phyloP scores from a whole-genome alignment of 1,140 invertebrate species.

The Paraescarpia echinospica region DNA sequence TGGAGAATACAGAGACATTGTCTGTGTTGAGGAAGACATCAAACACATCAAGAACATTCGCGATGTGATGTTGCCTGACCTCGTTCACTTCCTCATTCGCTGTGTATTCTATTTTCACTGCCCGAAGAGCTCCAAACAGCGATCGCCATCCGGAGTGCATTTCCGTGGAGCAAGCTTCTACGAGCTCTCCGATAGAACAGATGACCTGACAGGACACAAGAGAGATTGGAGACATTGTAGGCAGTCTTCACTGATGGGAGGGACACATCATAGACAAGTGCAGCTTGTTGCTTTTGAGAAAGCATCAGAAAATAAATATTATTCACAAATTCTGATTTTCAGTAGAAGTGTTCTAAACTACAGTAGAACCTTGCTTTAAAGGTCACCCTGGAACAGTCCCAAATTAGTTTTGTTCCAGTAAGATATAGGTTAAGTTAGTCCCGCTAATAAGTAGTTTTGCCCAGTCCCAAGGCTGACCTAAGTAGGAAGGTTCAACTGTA shows the following conservation, averaged over 20 bases:
- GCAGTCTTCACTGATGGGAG: not conserved
- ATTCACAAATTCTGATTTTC: too few relatives aligned
- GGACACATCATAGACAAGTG: not conserved
- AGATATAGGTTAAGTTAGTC: too few relatives aligned
- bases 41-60: slow-evolving; percentile 87
- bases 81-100: slow-evolving; percentile 54
- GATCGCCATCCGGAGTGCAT: slow-evolving; percentile 92
- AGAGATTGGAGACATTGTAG: not conserved
- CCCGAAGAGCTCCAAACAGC: slow-evolving; percentile 84
- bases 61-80: slow-evolving; percentile 61
- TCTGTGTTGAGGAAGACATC: slow-evolving; percentile 88
- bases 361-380: too few relatives aligned
- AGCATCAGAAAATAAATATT: too few relatives aligned
- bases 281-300: not conserved
- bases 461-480: too few relatives aligned
- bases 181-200: slow-evolving; percentile 91
- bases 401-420: too few relatives aligned
- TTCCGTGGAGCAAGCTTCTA: slow-evolving; percentile 88
- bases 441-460: too few relatives aligned
- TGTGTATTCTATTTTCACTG: slow-evolving; percentile 66
- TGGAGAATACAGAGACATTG: slow-evolving; percentile 88
- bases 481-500: too few relatives aligned
- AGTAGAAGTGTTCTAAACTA: too few relatives aligned
- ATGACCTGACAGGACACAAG: slow-evolving; percentile 72
- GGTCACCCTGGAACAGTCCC: too few relatives aligned